Conservation (phyloP, 2,888 invertebrate species). For the Agonum fuliginosum region DNA sequence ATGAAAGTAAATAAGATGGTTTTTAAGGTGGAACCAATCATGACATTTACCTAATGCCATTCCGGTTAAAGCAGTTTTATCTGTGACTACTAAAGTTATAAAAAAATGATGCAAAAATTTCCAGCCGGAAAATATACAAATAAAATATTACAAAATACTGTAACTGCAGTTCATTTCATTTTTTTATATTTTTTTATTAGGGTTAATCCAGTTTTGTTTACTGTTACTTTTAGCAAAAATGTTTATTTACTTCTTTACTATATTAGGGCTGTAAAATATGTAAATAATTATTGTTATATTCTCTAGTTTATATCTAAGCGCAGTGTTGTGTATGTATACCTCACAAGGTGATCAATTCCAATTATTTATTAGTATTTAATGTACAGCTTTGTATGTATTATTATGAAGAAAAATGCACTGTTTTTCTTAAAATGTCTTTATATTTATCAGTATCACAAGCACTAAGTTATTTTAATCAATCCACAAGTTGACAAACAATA, state of each 20-base stretch:
- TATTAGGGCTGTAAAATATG: constrained; percentile 54
- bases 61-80: constrained; percentile 54
- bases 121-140: not conserved
- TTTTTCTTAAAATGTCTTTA: constrained; percentile 50
- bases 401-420: constrained; percentile 43
- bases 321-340: constrained; percentile 46
- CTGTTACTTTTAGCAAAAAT: constrained; percentile 19
- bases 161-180: constrained; percentile 40
- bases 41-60: constrained; percentile 58
- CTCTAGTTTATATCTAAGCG: constrained; percentile 25
- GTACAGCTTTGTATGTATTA: constrained; percentile 55
- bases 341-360: constrained; percentile 51
- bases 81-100: constrained; percentile 52
- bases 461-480: constrained; percentile 33
- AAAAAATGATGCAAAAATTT: constrained; percentile 45
- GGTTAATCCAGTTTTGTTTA: constrained; percentile 56
- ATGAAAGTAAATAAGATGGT: constrained; percentile 20
- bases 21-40: constrained; percentile 59
- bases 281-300: constrained; percentile 56
- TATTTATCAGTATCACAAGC: constrained; percentile 47
- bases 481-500: constrained; percentile 17
- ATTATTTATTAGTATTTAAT: constrained; percentile 54
- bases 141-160: constrained; percentile 41
- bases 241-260: constrained; percentile 24
- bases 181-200: constrained; percentile 48